Percentiles rank a stretch among this genome's conserved stretches.
Conservation (phyloP, 2,888 invertebrate genomes). For the Cerastis leucographa region DNA sequence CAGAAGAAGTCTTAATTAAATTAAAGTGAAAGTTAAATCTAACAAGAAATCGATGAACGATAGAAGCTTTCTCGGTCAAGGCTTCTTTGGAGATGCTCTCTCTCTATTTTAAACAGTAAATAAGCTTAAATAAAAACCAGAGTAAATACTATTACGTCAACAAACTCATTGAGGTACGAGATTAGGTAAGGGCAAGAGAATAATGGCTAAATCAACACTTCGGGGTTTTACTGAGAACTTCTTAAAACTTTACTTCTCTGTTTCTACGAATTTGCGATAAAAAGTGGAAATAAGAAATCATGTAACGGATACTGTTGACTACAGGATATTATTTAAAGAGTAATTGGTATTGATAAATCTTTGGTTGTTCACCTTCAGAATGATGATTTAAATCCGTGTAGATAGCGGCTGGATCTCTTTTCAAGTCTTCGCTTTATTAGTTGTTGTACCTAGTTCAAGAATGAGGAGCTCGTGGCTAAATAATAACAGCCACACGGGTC, state of each 20-base stretch:
- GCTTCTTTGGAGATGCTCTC: not conserved
- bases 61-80: constrained; percentile 48
- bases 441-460: not conserved
- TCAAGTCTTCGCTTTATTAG: not conserved
- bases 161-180: not conserved
- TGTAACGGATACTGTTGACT: constrained; percentile 20
- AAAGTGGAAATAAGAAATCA: constrained; percentile 49
- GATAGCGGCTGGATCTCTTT: constrained; percentile 10
- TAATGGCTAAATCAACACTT: not conserved
- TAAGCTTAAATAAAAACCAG: not conserved
- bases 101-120: not conserved
- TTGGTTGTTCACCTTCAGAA: constrained; percentile 14
- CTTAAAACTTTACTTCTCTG: not conserved
- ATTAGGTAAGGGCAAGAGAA: not conserved
- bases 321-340: constrained; percentile 38
- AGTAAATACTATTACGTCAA: not conserved
- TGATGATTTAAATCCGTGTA: constrained; percentile 32
- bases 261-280: not conserved
- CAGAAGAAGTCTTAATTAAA: constrained; percentile 4
- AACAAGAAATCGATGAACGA: constrained; percentile 41
- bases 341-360: constrained; percentile 44
- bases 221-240: not conserved
- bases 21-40: constrained; percentile 46
- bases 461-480: too few relatives aligned
- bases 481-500: too few relatives aligned